Base-by-base conservation (phyloP, 2,797 vertebrate genomes). In the Manis javanica region DNA sequence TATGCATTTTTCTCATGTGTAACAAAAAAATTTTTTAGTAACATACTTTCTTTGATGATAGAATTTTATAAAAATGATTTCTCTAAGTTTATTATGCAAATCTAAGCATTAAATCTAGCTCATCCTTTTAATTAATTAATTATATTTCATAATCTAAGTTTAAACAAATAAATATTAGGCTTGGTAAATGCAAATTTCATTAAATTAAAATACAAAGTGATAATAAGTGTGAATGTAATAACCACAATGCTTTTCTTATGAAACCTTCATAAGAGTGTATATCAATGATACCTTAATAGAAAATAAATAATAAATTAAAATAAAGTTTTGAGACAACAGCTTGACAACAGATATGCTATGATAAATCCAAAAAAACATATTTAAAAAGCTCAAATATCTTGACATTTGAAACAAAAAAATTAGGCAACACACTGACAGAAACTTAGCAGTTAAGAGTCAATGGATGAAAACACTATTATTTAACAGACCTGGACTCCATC, bases 111-210 rank as follows among this genome's bases (percentile, higher is more conserved):
- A 95, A 92, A 49, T 55, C 29, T 59, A 95, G 19, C 24, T 75
- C 53, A 91, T 78, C 37, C 42, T 92, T 78, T 91, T 39, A 89
- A 87, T 57, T 55, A 85, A 34, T 77, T 85, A 72, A 81, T 92
- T 87, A 39, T 55, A 94, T 37, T 77, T 95, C 34, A 92, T 87
- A 90, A 93, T 55, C 51, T 95, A 89, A 90, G 34, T 74, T 85
- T 85, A 91, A 85, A 83, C 10, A 92, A 92, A 75, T 63, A 95
- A 92, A 72, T 72, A 83, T 49, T 21, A 92, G 74, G 49, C 26
- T 31, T 75, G 18, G 9, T 69, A 84, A 86, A 77, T 57, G 3
- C 11, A 95, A 81, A 87, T 75, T 68, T 96, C 26, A 69, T 66
- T 82, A 90, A 89, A 87, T 42, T 61, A 71, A 79, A 96, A 72